These are phyloP conservation scores for Drosophila paranaensis DNA, from an alignment of 2,888 invertebrate species.

Conservation along the genomic window DNA sequence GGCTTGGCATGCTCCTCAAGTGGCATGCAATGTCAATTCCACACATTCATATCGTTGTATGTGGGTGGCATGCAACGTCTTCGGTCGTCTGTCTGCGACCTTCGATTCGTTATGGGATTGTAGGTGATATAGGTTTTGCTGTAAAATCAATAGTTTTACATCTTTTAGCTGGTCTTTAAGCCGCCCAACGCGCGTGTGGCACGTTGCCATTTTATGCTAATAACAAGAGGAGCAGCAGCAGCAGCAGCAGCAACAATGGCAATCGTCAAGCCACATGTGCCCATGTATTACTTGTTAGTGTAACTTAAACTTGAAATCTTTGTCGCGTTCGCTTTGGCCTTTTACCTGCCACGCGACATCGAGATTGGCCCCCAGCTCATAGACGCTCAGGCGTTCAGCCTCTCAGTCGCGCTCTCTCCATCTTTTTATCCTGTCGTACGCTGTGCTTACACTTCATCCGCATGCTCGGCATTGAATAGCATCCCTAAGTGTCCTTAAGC, in stretches of 20 bases:
- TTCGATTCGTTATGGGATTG: conserved; percentile 39
- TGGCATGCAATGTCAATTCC: conserved; percentile 55
- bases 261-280: conserved; percentile 15
- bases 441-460: conserved; percentile 53
- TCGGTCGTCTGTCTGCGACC: conserved; percentile 40
- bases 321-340: conserved; percentile 47
- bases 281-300: conserved; percentile 27
- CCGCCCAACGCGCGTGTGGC: conserved; percentile 32
- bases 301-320: conserved; percentile 43
- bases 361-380: conserved; percentile 23
- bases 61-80: conserved; percentile 55
- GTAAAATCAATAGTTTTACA: conserved; percentile 64
- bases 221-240: conserved; percentile 24
- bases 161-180: conserved; percentile 30
- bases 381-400: neutral
- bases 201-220: conserved; percentile 49
- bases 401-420: conserved; percentile 4
- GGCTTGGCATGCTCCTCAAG: conserved; percentile 42
- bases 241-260: conserved; percentile 9
- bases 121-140: conserved; percentile 45
- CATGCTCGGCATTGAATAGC: conserved; percentile 59
- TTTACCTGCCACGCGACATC: conserved; percentile 60
- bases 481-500: conserved; percentile 74
- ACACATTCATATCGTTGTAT: conserved; percentile 11
- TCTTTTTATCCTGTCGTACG: conserved; percentile 18